Conservation (phyloP, 2,888 invertebrate species). For the Drosophila limbata region DNA sequence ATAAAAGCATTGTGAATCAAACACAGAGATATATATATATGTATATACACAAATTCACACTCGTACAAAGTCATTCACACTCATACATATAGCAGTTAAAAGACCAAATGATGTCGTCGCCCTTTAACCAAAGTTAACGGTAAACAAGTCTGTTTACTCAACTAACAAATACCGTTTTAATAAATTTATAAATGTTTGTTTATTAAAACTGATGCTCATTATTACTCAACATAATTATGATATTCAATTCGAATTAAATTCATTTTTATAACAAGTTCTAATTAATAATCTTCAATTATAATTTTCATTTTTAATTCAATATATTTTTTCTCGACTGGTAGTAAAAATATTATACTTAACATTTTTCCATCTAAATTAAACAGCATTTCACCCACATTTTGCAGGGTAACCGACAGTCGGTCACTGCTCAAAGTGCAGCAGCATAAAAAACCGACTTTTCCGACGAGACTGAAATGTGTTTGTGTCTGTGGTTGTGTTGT, state of each 20-base stretch:
- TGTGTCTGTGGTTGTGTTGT: constrained; percentile 19
- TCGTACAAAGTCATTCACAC: background rate
- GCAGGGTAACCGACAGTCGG: constrained; percentile 5
- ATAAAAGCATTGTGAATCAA: constrained; percentile 41
- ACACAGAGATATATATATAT: background rate
- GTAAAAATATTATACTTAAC: too few relatives aligned
- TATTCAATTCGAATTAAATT: too few relatives aligned
- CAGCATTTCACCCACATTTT: background rate
- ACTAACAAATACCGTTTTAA: constrained; percentile 1
- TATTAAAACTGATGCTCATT: too few relatives aligned
- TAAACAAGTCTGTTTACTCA: background rate
- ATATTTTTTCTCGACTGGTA: too few relatives aligned
- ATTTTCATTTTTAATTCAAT: too few relatives aligned
- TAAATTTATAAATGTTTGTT: too few relatives aligned
- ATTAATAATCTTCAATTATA: too few relatives aligned
- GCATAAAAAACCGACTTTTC: constrained; percentile 26
- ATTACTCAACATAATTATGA: too few relatives aligned
- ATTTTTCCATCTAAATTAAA: background rate
- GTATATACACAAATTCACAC: background rate
- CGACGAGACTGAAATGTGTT: constrained; percentile 11
- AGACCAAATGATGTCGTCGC: constrained; percentile 48
- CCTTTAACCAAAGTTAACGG: constrained; percentile 38
- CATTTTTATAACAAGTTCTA: too few relatives aligned
- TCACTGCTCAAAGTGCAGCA: constrained; percentile 6
- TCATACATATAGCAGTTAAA: constrained; percentile 13